Percentiles rank a stretch among this genome's conserved stretches.
Conservation (phyloP, 2,797 vertebrate species). For the Garrulus glandarius region DNA sequence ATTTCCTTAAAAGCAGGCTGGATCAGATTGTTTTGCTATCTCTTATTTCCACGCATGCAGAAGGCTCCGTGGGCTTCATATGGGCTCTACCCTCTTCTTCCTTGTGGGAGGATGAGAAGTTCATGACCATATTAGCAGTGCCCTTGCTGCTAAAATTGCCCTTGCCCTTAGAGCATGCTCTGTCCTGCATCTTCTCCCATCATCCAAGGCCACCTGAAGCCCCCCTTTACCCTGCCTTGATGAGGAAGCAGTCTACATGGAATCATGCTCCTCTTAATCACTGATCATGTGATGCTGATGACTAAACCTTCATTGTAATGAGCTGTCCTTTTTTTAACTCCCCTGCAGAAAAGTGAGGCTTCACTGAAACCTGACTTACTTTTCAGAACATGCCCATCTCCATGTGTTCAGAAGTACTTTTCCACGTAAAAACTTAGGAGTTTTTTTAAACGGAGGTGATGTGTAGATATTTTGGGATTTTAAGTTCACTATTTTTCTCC, state of each 20-base stretch:
- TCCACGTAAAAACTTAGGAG: background rate
- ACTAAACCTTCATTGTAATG: background rate
- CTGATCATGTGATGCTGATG: background rate
- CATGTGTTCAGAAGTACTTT: background rate
- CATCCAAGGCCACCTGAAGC: background rate
- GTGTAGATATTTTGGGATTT: background rate
- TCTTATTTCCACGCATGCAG: background rate
- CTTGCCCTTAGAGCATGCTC: background rate
- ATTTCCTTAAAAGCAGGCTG: background rate
- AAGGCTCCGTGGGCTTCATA: background rate
- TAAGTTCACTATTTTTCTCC: background rate
- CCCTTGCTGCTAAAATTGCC: background rate
- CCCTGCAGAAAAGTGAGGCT: background rate
- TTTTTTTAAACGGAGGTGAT: background rate
- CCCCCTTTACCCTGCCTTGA: background rate
- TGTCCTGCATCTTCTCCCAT: background rate
- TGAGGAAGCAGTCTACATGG: background rate
- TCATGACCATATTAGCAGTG: background rate
- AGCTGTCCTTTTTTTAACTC: background rate
- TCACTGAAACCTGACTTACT: background rate
- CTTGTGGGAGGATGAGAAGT: background rate
- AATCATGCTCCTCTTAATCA: background rate
- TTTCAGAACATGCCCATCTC: background rate
- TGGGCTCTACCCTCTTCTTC: background rate
- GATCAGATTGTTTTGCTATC: background rate